Evolutionary conservation across 2,797 vertebrate species (phyloP), one percentile per base, ranked within the genome.

Genomic region (Anniella stebbinsi): DNA sequence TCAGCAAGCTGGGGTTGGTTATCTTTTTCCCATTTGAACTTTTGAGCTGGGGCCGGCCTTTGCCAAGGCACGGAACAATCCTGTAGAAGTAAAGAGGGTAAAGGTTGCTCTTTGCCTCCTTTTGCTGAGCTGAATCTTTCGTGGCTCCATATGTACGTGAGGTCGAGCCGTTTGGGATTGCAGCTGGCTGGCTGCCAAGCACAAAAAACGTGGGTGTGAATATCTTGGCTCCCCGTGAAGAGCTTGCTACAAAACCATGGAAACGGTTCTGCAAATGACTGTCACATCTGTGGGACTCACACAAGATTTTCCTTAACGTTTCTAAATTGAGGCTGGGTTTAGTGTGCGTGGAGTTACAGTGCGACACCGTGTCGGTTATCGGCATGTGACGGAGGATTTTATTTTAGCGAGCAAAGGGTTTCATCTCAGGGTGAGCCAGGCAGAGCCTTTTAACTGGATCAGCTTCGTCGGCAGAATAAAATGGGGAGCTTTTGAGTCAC

Each of bases 111-210:
- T 38, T 82, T 63, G 63, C 41, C 76, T 80, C 1, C 33, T 6
- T 38, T 51, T 76, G 0, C 0, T 0, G 33, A 7, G 63, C 0
- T 0, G 0, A 48, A 45, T 41, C 85, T 25, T 69, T 25, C 0
- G 41, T 1, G 3, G 30, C 48, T 69, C 63, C 54, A 13, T 18
- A 10, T 36, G 3, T 2, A n/a, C 67, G 5, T 45, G 48, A 11
- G 28, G 7, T 51, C 13, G 4, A 0, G 3, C 75, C 77, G 8
- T 77, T 82, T 13, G 83, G 60, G 66, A 82, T 87, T 84, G 60
- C 25, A 18, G 72, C 25, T 30, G 87, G 66, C 8, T 0, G 1
- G 23, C 41, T 80, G 86, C 33, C 1, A 0, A 3, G 3, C 0
- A 0, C 0, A 15, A 83, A 90, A n/a, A 60, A 11, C 0, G 0